phyloP scores from a whole-genome alignment of 1,140 invertebrate species.

The Himalopsyche phryganea region DNA sequence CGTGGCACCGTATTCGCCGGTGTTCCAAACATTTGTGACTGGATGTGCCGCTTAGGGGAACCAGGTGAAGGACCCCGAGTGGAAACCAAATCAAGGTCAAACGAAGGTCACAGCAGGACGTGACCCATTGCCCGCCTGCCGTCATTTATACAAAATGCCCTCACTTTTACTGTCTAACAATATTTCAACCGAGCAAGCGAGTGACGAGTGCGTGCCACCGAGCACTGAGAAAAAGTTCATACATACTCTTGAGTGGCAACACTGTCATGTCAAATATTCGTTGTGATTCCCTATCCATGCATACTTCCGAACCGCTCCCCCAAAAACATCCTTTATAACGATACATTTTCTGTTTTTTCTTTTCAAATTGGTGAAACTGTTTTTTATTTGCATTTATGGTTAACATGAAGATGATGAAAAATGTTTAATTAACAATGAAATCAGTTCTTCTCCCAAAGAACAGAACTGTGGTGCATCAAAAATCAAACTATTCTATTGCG shows the following conservation, averaged over 20 bases:
- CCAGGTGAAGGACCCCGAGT: constrained; percentile 56
- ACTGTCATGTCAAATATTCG: not conserved
- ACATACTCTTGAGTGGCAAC: not conserved
- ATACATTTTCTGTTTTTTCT: not conserved
- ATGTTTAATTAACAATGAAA: no score
- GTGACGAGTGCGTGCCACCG: not conserved
- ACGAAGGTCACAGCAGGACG: constrained; percentile 61
- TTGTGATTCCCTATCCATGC: no score
- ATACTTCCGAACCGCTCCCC: no score
- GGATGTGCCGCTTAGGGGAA: constrained; percentile 36
- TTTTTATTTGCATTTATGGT: not conserved
- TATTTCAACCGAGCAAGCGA: not conserved
- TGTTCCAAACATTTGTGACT: constrained; percentile 31
- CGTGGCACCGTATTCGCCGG: constrained; percentile 10
- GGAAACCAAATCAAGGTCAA: constrained; percentile 71
- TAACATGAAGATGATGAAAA: no score
- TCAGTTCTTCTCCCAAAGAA: not conserved
- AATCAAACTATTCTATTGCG: not conserved
- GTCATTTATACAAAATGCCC: constrained; percentile 11
- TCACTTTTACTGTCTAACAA: not conserved
- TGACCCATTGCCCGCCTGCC: constrained; percentile 50
- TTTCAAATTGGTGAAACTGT: not conserved
- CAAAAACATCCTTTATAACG: no score
- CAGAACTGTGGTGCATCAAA: not conserved
- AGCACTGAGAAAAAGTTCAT: not conserved